Base-by-base conservation (phyloP, 2,113 vertebrate species). In the Semicossyphus pulcher region DNA sequence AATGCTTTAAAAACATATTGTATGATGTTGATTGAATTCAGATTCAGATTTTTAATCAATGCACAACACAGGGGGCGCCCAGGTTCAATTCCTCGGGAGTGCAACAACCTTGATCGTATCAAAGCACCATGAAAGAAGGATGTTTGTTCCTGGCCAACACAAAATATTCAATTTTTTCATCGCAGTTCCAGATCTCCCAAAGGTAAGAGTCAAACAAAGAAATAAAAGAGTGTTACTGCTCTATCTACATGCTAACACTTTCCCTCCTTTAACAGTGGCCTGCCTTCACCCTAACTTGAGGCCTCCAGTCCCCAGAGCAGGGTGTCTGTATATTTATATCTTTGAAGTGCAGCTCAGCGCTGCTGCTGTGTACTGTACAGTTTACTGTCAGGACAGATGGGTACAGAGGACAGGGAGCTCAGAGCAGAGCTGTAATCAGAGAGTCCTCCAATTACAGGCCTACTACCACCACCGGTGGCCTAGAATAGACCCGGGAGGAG, bases 401-500 rank as follows among this genome's bases (percentile, higher is more conserved):
- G 83, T 62, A 45, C 68, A 51, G 66, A 64, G 41, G 85, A 86
- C 72, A 71, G 18, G 7, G 78, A 72, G 74, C 78, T 78, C 49
- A 67, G 51, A 49, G 65, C 49, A 89, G 82, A 88, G 80, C 89
- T 92, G 86, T 90, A 93, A 93, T 92, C 88, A 90, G 25, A 74
- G 12, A 70, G 48, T 70, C 60, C 79, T 78, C 60, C 86, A 89
- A 92, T 91, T 91, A 92, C 81, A 92, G 89, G 76, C 84, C 87
- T 78, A 54, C 86, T 41, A 28, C 87, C 85, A 74, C 86, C 80
- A 66, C 84, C 11, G 77, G 77, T 72, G 85, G 82, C 89, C 89
- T 39, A 86, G 91, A 92, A 91, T 92, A 92, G 90, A 91, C 81
- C n/a, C 76, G 47, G 78, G 82, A 86, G 88, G 85, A 88, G 81